phyloP scores from a whole-genome alignment of 2,888 invertebrate species.

The Hydropsyche betteni region DNA sequence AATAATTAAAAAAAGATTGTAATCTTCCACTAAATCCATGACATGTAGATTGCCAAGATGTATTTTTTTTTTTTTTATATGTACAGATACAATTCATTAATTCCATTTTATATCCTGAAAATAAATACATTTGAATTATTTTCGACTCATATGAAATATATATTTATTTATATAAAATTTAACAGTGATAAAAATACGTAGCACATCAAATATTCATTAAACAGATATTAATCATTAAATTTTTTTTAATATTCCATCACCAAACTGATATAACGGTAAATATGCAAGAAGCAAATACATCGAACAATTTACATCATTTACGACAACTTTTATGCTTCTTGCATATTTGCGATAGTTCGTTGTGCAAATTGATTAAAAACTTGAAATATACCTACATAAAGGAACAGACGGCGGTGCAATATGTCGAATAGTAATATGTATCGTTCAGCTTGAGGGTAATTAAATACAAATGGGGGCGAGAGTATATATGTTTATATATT shows the following conservation, averaged over 20 bases:
- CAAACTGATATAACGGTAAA: too few relatives aligned
- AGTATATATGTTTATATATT: not conserved
- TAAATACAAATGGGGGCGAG: constrained; percentile 19
- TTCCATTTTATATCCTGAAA: constrained; percentile 52
- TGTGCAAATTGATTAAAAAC: too few relatives aligned
- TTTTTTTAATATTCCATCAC: too few relatives aligned
- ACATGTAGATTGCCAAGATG: constrained; percentile 24
- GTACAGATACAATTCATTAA: constrained; percentile 42
- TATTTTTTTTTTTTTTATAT: constrained; percentile 15
- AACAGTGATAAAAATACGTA: too few relatives aligned
- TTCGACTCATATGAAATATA: too few relatives aligned
- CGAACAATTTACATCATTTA: too few relatives aligned
- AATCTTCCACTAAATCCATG: constrained; percentile 27
- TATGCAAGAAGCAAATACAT: too few relatives aligned
- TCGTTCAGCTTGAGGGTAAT: constrained; percentile 27
- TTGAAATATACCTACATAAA: constrained; percentile 39
- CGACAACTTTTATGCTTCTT: too few relatives aligned
- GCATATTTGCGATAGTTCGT: too few relatives aligned
- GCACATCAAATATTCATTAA: too few relatives aligned
- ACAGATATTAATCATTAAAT: too few relatives aligned
- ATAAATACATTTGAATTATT: not conserved
- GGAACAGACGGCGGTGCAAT: constrained; percentile 46
- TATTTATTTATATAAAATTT: too few relatives aligned
- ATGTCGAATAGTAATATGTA: constrained; percentile 23
- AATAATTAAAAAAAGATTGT: constrained; percentile 5